Base-by-base conservation (phyloP, 2,113 vertebrate species). In the Microtus montanus region DNA sequence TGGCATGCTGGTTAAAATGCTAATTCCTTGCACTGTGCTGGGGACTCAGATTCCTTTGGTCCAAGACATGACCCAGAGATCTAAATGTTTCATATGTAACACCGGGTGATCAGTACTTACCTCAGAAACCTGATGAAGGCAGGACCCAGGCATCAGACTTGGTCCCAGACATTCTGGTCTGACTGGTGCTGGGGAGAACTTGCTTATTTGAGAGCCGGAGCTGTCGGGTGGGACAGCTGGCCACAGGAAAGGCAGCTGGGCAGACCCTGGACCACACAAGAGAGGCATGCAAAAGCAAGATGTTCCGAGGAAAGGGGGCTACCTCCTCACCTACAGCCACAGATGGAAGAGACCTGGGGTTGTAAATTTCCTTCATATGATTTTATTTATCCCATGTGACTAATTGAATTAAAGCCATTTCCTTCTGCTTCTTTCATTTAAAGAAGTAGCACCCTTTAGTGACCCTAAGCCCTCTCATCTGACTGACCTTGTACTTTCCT, bases 391-490 rank as follows among this genome's bases (percentile, higher is more conserved):
- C 87, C 91, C 74, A 66, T 70, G 89, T 95, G 82, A 71, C 94
- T 97, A 95, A 96, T 87, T 95, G 91, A 95, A 96, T 96, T 95
- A 95, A 94, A 96, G 87, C 74, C 74, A 91, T 97, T 97, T 96
- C 87, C 93, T 95, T 96, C 95, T 97, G 89, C 68, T 91, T 95
- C 80, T 93, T 87, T 79, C 94, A 84, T 94, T 92, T 92, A 96
- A 95, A 92, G 68, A 95, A 79, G 83, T 75, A 61, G 74, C 91
- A 95, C 95, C 83, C 91, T 95, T 95, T 35, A 58, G 70, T 96
- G 95, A 96, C 93, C 95, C 52, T 61, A n/a, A 77, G 87, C 58
- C 79, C 41, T 95, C 70, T 94, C 24, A 83, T 63, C 80, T 79
- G 38, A 93, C 83, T 95, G 87, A 97, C 94, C 94, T 85, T 95